These are phyloP conservation scores for Nephrotoma flavescens DNA, from an alignment of 2,888 invertebrate genomes.

Conservation along the genomic window DNA sequence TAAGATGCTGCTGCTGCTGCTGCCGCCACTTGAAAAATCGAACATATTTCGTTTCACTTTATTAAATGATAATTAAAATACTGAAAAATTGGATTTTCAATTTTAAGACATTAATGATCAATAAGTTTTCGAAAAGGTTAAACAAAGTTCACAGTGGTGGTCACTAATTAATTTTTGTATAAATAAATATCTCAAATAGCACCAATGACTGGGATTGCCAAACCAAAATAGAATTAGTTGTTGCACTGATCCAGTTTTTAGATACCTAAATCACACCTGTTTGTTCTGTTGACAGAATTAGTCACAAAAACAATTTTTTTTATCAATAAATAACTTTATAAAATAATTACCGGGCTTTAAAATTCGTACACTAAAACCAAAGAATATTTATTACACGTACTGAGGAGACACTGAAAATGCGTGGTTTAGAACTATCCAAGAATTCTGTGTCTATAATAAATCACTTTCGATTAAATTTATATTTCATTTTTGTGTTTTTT, in stretches of 20 bases:
- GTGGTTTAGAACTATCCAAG: too few species aligned
- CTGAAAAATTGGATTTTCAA: background rate
- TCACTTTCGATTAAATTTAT: background rate
- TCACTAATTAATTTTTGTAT: background rate
- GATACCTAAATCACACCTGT: too few species aligned
- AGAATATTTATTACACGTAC: too few species aligned
- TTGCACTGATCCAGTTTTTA: too few species aligned
- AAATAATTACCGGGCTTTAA: too few species aligned
- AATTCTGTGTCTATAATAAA: background rate
- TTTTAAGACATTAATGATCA: background rate
- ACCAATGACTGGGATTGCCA: background rate
- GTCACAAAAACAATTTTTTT: background rate
- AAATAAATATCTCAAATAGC: background rate
- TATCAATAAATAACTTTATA: too few species aligned
- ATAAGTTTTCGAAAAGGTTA: background rate
- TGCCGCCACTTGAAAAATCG: background rate
- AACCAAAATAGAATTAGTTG: background rate
- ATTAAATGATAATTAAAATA: background rate
- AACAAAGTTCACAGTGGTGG: background rate
- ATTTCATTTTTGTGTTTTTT: background rate
- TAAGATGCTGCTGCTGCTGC: background rate
- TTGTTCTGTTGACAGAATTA: background rate
- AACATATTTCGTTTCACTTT: background rate
- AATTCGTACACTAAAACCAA: too few species aligned
- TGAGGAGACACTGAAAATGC: too few species aligned